Conservation (phyloP, 2,113 vertebrate genomes). For the Platysternon megacephalum region DNA sequence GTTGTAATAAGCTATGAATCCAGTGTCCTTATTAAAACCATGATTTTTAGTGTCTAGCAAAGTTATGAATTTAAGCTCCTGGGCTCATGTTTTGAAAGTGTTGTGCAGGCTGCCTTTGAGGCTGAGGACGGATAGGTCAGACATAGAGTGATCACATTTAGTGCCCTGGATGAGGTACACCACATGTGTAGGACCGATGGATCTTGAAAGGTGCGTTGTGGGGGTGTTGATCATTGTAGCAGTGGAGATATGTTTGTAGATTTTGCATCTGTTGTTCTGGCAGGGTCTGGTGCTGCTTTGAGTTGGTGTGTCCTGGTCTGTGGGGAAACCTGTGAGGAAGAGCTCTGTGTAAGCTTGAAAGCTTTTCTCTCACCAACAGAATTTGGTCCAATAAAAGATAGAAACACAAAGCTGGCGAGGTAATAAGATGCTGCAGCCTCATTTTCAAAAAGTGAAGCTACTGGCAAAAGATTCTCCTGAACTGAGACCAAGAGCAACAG, state of each 20-base stretch:
- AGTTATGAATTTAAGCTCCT: too few relatives aligned
- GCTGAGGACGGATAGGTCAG: too few relatives aligned
- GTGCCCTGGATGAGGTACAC: not conserved
- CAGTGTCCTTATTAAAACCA: too few relatives aligned
- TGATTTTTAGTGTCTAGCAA: too few relatives aligned
- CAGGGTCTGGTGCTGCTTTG: too few relatives aligned
- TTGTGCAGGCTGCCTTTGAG: too few relatives aligned
- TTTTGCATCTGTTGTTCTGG: too few relatives aligned
- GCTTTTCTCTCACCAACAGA: not conserved
- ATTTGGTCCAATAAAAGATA: not conserved
- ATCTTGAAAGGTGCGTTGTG: not conserved
- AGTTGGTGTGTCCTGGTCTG: too few relatives aligned
- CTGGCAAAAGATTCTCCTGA: slow-evolving; percentile 1
- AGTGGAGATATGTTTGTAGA: too few relatives aligned
- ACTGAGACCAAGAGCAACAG: not conserved
- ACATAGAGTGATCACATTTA: not conserved
- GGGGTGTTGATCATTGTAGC: too few relatives aligned
- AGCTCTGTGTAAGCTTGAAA: not conserved
- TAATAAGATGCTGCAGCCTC: not conserved
- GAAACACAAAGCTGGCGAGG: too few relatives aligned
- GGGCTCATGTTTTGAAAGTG: not conserved
- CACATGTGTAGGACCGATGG: not conserved
- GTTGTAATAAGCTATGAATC: too few relatives aligned
- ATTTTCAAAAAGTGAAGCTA: not conserved
- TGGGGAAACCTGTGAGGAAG: not conserved